Evolutionary conservation across 1,140 invertebrate species (phyloP), one percentile per base, ranked within the genome.

Genomic region (Stegodyphus mimosarum): DNA sequence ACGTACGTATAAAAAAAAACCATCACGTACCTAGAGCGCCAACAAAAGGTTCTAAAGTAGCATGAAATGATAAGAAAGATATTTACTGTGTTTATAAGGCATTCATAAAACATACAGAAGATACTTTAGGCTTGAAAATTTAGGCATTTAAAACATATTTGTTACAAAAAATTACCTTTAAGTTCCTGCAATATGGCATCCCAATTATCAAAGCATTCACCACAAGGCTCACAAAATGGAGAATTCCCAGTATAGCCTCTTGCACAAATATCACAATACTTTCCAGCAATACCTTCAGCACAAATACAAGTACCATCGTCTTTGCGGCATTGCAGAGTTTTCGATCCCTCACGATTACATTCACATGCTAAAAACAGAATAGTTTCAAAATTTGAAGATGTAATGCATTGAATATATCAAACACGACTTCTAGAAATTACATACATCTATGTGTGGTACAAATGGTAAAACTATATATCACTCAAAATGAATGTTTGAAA

Each of bases 141-240:
- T 33, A 33, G 33, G 33, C 33, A 33, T 3, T 33, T 33, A 33
- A 33, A 33, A 3, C 33, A 33, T 33, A 33, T 33, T 33, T 1
- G 33, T 33, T 33, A 33, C 33, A 33, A 33, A 33, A 33, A 66
- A 11, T 63, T 83, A 88, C 93, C 91, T 91, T 92, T 91, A 6
- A 96, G 91, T 72, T 94, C 94, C 86, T 93, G 92, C 52, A 99
- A 92, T 87, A 98, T 95, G 64, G 92, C 87, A 91, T 99, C 98
- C 99, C 99, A 99, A 90, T 98, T 99, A 89, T 99, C 95, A 90
- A 99, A 99, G 91, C 99, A 99, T 90, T 99, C 98, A 13, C 98
- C 99, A 91, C 99, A 99, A 0, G 97, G 94, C 64, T 93, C 92
- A 90, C 99, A 99, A 88, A 95, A 92, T 0, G 98, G 98, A 60